Conservation (phyloP, 2,113 vertebrate species). For the Alexandromys fortis region DNA sequence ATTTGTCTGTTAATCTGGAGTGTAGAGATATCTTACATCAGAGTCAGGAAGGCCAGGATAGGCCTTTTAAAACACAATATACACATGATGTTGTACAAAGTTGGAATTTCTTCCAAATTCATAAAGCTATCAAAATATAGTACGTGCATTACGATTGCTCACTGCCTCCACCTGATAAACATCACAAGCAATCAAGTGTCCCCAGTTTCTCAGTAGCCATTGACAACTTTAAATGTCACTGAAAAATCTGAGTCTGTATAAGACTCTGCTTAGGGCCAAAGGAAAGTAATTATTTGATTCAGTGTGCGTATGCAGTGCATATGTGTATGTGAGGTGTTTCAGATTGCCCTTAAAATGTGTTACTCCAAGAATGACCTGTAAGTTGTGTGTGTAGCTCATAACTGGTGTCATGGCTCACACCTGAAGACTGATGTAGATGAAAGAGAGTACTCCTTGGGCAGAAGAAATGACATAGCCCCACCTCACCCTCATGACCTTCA, state of each 20-base stretch:
- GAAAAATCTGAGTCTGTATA: neutral
- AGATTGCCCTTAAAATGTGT: conserved; percentile 36
- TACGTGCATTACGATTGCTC: neutral
- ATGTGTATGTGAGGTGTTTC: neutral
- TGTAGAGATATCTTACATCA: neutral
- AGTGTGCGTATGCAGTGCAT: neutral
- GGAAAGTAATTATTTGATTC: neutral
- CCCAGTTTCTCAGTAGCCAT: neutral
- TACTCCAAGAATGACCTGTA: conserved; percentile 22
- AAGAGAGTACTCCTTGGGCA: neutral
- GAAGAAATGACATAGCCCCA: conserved; percentile 27
- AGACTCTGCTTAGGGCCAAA: neutral
- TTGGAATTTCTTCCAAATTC: neutral
- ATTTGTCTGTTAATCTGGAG: neutral
- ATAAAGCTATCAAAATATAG: neutral
- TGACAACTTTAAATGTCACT: neutral
- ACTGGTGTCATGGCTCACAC: conserved; percentile 6
- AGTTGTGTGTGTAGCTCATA: neutral
- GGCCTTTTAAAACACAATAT: neutral
- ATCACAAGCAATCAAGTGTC: neutral
- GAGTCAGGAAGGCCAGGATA: neutral
- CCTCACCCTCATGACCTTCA: neutral
- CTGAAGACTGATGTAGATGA: conserved; percentile 30
- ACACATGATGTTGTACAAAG: neutral
- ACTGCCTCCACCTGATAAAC: neutral